Evolutionary conservation across 1,140 invertebrate species (phyloP).

Genomic region (Spodoptera frugiperda): DNA sequence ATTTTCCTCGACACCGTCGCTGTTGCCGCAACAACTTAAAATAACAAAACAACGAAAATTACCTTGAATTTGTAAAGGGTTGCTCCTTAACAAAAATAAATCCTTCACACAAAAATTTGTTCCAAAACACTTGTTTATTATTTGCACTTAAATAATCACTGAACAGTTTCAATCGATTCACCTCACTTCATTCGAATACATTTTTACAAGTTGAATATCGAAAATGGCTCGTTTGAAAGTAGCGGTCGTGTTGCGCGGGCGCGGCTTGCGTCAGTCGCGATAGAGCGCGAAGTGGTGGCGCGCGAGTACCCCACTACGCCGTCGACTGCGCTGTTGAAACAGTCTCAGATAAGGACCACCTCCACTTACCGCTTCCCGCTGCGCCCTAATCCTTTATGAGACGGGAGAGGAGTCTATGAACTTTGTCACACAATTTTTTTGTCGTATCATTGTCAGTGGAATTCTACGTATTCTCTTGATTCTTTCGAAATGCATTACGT

Average conservation of each 20-base stretch:
- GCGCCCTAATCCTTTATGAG: slow-evolving; percentile 72
- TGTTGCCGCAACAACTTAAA: slow-evolving; percentile 53
- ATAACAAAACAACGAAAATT: slow-evolving; percentile 62
- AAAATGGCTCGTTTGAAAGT: slow-evolving; percentile 55
- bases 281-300: slow-evolving; percentile 64
- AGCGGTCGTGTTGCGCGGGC: slow-evolving; percentile 66
- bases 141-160: slow-evolving; percentile 55
- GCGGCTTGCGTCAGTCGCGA: slow-evolving; percentile 64
- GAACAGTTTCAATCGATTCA: slow-evolving; percentile 61
- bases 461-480: slow-evolving; percentile 52
- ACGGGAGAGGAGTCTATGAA: slow-evolving; percentile 65
- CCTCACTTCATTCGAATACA: slow-evolving; percentile 77
- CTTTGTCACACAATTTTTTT: slow-evolving; percentile 62
- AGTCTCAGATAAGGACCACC: slow-evolving; percentile 75
- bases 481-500: slow-evolving; percentile 47
- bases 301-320: slow-evolving; percentile 67
- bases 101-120: slow-evolving; percentile 65
- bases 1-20: slow-evolving; percentile 52
- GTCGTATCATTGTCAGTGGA: slow-evolving; percentile 60
- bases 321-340: slow-evolving; percentile 66
- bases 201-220: slow-evolving; percentile 70
- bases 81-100: slow-evolving; percentile 63
- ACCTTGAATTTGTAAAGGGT: slow-evolving; percentile 67
- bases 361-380: slow-evolving; percentile 63
- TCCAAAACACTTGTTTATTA: slow-evolving; percentile 58